Evolutionary conservation across 2,113 vertebrate genomes (phyloP).

Genomic region (Rhinichthys klamathensis): DNA sequence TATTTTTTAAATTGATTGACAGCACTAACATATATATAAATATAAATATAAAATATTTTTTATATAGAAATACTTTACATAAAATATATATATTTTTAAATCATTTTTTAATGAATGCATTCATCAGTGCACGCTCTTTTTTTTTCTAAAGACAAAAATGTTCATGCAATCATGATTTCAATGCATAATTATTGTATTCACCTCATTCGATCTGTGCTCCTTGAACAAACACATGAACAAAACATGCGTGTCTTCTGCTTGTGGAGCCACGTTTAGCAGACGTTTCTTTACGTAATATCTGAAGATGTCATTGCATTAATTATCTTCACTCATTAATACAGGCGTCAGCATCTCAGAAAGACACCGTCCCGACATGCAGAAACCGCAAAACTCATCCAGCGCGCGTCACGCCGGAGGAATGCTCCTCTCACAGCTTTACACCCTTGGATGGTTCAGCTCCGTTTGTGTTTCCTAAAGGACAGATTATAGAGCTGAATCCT

Average conservation of each 20-base stretch:
- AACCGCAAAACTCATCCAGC: constrained; percentile 23
- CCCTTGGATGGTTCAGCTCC: constrained; percentile 20
- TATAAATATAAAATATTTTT: too few relatives aligned
- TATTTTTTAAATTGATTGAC: too few relatives aligned
- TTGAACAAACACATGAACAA: not conserved
- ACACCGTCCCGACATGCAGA: constrained; percentile 27
- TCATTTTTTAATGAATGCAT: too few relatives aligned
- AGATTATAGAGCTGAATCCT: constrained; percentile 65
- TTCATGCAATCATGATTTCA: too few relatives aligned
- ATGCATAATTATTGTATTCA: too few relatives aligned
- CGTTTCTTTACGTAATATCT: not conserved
- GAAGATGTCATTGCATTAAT: not conserved
- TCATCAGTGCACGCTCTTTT: too few relatives aligned
- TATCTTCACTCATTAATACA: not conserved
- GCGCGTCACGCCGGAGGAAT: constrained; percentile 30
- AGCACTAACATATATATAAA: too few relatives aligned
- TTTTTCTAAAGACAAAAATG: too few relatives aligned
- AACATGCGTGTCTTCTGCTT: not conserved
- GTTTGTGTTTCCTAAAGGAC: constrained; percentile 27
- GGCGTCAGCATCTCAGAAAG: not conserved
- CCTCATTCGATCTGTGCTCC: too few relatives aligned
- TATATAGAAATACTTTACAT: too few relatives aligned
- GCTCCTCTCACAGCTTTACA: not conserved
- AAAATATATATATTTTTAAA: too few relatives aligned
- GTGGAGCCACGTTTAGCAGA: not conserved